Evolutionary conservation across 2,888 invertebrate genomes (phyloP).

Genomic region (Diaprepes abbreviatus): DNA sequence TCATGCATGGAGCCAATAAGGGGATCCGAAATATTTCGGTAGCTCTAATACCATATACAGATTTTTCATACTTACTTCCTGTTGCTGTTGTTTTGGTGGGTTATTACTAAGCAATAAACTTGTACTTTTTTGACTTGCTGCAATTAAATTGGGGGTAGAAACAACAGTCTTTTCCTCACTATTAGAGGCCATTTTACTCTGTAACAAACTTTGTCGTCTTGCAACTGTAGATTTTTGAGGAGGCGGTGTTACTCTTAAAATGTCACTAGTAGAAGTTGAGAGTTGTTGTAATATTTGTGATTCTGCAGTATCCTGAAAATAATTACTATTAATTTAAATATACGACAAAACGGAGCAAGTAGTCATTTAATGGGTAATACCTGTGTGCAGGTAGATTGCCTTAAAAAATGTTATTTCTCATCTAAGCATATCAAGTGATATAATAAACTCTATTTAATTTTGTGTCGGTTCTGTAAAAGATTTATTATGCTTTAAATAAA

Average conservation of each 20-base stretch:
- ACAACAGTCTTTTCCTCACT: constrained; percentile 30
- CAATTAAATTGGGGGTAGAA: constrained; percentile 39
- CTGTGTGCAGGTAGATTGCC: too few species aligned
- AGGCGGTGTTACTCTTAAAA: constrained; percentile 16
- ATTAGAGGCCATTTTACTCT: constrained; percentile 19
- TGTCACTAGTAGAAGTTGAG: not conserved
- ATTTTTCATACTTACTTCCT: constrained; percentile 11
- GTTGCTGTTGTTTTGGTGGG: constrained; percentile 34
- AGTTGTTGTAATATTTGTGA: not conserved
- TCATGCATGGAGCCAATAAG: too few species aligned
- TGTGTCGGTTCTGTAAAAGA: too few species aligned
- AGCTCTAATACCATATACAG: too few species aligned
- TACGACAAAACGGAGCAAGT: too few species aligned
- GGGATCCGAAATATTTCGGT: too few species aligned
- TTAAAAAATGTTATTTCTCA: too few species aligned
- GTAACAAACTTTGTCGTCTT: constrained; percentile 34
- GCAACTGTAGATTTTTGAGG: constrained; percentile 26
- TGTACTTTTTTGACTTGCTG: constrained; percentile 52
- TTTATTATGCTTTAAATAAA: too few species aligned
- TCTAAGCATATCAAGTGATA: too few species aligned
- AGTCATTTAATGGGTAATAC: too few species aligned
- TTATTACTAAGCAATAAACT: constrained; percentile 57
- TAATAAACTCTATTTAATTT: too few species aligned
- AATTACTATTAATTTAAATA: too few species aligned
- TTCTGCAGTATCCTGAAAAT: constrained; percentile 29